Conservation (phyloP, 1,140 invertebrate species). For the Meteorus sp. region DNA sequence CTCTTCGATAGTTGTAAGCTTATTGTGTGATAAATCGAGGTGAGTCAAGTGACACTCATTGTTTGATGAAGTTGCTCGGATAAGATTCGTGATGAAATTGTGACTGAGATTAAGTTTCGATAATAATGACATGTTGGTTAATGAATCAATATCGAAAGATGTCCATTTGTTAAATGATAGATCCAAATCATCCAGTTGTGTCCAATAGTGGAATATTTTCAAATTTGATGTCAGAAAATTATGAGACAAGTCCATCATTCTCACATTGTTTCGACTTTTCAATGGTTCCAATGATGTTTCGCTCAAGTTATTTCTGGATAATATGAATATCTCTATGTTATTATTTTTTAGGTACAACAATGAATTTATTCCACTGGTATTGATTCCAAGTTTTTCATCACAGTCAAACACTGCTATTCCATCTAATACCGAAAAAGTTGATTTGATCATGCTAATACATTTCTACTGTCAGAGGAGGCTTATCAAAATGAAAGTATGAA, state of each 20-base stretch:
- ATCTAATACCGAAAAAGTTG: conserved; percentile 8
- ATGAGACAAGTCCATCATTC: no score
- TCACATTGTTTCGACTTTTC: no score
- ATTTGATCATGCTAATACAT: background rate
- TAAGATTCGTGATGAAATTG: conserved; percentile 38
- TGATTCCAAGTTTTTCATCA: conserved; percentile 26
- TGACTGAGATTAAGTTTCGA: conserved; percentile 41
- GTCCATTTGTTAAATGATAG: conserved; percentile 37
- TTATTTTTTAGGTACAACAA: no score
- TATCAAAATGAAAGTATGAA: background rate
- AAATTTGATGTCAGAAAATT: no score
- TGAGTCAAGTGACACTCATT: conserved; percentile 23
- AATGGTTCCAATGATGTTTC: no score
- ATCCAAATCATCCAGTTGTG: conserved; percentile 36
- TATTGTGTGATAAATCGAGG: conserved; percentile 42
- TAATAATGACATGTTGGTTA: conserved; percentile 29
- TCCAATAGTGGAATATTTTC: no score
- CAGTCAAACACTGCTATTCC: conserved; percentile 32
- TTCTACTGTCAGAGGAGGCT: background rate
- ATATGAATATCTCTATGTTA: no score
- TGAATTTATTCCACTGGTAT: conserved; percentile 6
- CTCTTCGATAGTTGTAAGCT: conserved; percentile 24
- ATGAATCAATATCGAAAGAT: conserved; percentile 24
- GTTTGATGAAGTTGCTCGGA: conserved; percentile 18
- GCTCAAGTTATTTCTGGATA: no score